Percentiles rank a stretch among this genome's conserved stretches.
Conservation (phyloP, 1,140 invertebrate genomes). For the Drosophila equinoxialis region DNA sequence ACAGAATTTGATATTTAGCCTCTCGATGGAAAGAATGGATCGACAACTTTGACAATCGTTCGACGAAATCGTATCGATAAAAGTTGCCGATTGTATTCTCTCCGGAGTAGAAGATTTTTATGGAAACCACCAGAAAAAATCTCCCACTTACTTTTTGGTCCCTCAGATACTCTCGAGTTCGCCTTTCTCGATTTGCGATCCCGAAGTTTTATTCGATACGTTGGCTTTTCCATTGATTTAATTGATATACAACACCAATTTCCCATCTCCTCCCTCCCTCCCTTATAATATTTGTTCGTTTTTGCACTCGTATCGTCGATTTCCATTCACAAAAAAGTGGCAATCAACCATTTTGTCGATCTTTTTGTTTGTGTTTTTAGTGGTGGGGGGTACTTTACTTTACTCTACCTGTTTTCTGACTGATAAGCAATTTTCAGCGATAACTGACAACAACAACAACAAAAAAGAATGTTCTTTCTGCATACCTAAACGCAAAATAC, state of each 20-base stretch:
- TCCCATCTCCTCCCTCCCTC: neutral
- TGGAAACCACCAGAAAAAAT: too few species aligned
- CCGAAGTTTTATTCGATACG: too few species aligned
- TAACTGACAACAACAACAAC: slow-evolving; percentile 28
- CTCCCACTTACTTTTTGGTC: too few species aligned
- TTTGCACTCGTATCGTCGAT: slow-evolving; percentile 17
- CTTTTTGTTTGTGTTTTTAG: neutral
- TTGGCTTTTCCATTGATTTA: neutral
- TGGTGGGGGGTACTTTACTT: neutral
- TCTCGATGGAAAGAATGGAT: too few species aligned
- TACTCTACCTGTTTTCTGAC: slow-evolving; percentile 3
- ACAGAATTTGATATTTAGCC: too few species aligned
- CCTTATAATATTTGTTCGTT: neutral
- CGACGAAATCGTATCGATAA: too few species aligned
- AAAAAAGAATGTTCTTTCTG: slow-evolving; percentile 40
- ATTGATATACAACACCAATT: neutral
- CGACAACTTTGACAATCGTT: too few species aligned
- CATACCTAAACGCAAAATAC: slow-evolving; percentile 55
- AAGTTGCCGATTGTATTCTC: too few species aligned
- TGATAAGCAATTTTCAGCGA: slow-evolving; percentile 62
- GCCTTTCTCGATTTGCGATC: too few species aligned
- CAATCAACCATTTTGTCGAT: slow-evolving; percentile 43
- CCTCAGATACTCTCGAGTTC: too few species aligned
- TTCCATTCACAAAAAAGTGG: slow-evolving; percentile 59
- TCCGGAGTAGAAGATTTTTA: too few species aligned